These are phyloP conservation scores for Ammodytes marinus DNA, from an alignment of 2,113 vertebrate genomes.

Conservation along the genomic window DNA sequence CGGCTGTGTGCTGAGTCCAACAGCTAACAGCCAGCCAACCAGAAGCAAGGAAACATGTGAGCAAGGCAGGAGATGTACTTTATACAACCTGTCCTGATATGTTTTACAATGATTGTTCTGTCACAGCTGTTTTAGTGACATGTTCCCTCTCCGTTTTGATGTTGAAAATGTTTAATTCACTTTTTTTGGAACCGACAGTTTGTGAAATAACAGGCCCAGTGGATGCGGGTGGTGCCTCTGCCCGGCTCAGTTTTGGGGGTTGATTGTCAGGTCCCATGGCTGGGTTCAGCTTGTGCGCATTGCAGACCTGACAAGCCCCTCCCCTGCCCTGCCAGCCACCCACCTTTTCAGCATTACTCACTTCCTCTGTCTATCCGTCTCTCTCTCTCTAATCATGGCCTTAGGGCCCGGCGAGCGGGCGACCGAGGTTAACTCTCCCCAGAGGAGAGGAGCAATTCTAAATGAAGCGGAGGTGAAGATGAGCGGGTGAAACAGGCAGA, in stretches of 20 bases:
- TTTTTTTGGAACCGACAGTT: slow-evolving; percentile 10
- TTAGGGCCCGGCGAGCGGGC: slow-evolving; percentile 59
- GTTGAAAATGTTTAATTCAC: slow-evolving; percentile 28
- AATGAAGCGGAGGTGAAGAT: slow-evolving; percentile 79
- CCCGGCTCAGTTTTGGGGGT: slow-evolving; percentile 23
- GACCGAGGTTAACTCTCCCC: slow-evolving; percentile 80
- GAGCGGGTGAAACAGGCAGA: slow-evolving; percentile 73
- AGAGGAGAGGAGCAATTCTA: slow-evolving; percentile 72
- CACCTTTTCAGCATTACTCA: slow-evolving; percentile 43
- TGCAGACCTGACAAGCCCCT: slow-evolving; percentile 38
- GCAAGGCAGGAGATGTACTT: slow-evolving; percentile 20
- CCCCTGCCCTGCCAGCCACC: slow-evolving; percentile 30
- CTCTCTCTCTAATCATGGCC: slow-evolving; percentile 75
- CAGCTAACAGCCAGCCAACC: neutral
- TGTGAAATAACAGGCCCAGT: slow-evolving; percentile 30
- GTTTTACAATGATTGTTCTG: slow-evolving; percentile 44
- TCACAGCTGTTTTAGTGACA: slow-evolving; percentile 34
- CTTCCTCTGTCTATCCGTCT: slow-evolving; percentile 39
- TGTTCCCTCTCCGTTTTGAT: slow-evolving; percentile 15
- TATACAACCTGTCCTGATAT: slow-evolving; percentile 11
- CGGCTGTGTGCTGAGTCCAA: slow-evolving; percentile 21
- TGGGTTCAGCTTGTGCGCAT: slow-evolving; percentile 33
- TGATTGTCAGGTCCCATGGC: slow-evolving; percentile 51
- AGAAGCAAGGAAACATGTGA: slow-evolving; percentile 6
- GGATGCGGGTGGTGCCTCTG: neutral